Base-by-base conservation (phyloP, 2,113 vertebrate genomes). In the Petromus typicus region DNA sequence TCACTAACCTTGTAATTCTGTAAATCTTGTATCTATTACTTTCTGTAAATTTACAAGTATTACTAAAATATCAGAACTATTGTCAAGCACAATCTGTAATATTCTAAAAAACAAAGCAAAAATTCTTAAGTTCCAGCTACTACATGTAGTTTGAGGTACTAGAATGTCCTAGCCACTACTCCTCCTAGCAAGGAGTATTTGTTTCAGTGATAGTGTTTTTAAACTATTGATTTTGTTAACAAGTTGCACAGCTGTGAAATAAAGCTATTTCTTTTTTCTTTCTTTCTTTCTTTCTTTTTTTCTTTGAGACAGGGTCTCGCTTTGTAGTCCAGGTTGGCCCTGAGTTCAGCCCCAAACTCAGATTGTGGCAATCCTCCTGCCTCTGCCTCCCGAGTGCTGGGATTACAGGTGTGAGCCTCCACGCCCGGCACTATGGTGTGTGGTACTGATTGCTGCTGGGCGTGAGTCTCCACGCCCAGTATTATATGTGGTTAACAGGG, bases 1-100 rank as follows among this genome's bases (percentile, higher is more conserved):
- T 83, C 59, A 86, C 95, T 96, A 54, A 18, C 40, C 3, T 73
- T 95, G 96, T 90, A 95, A 69, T 73, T 86, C 63, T 79, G 16
- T 37, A 61, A 69, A 79, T 88, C 56, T 95, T 11, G 56, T 5
- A 1, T 12, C 56, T 97, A 22, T 86, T 97, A 59, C 20, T 93
- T 94, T 95, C 61, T 14, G 89, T 25, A 3, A 61, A 0, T 94
- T 86, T 89, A 54, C 5, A 76, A 63, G n/a, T 75, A 3, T 88
- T 85, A 34, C 59, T 90, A 48, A 91, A 89, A 90, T 64, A 7
- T 3, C 61, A 43, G 66, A 94, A 93, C 59, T 92, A 54, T 11
- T 86, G 56, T 32, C 51, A 88, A 88, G 57, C 0, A 79, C 82
- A 69, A 40, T 61, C 48, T 92, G 3, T 92, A 20, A 78, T 61